These are phyloP conservation scores for Limenitis camilla DNA, from an alignment of 2,888 invertebrate species.

Conservation along the genomic window DNA sequence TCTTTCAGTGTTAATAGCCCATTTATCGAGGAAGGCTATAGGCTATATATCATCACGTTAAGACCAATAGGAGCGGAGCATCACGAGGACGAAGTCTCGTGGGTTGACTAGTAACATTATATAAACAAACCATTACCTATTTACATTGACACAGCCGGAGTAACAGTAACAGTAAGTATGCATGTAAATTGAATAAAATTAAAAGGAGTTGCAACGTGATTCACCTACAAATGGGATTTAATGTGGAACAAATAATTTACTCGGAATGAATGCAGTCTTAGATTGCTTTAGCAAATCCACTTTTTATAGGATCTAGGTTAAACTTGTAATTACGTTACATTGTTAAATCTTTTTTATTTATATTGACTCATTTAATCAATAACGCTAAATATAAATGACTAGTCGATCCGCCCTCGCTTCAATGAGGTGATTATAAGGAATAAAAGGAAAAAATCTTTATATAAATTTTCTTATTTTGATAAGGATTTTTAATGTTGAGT, in stretches of 20 bases:
- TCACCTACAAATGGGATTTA: slow-evolving; percentile 20
- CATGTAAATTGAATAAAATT: slow-evolving; percentile 21
- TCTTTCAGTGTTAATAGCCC: no score
- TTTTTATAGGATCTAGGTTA: slow-evolving; percentile 13
- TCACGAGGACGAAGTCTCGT: no score
- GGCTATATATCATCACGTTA: no score
- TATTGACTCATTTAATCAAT: background rate
- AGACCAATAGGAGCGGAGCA: no score
- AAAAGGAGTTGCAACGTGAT: slow-evolving; percentile 21
- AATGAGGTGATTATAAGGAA: no score
- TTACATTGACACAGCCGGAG: background rate
- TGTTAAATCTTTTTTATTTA: background rate
- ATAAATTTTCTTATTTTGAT: no score
- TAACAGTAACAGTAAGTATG: slow-evolving; percentile 1
- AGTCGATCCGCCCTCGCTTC: no score
- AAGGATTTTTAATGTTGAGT: no score
- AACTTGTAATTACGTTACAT: slow-evolving; percentile 7
- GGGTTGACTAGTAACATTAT: no score
- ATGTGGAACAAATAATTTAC: slow-evolving; percentile 22
- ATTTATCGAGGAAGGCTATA: no score
- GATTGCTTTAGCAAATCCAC: slow-evolving; percentile 15
- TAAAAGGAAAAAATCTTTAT: no score
- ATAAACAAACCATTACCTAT: background rate
- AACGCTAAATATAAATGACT: no score
- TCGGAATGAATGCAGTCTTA: slow-evolving; percentile 15